Percentiles rank a stretch among this genome's conserved stretches.
Evolutionary conservation across 2,113 vertebrate species (phyloP).

Genomic region (Carassius gibelio): DNA sequence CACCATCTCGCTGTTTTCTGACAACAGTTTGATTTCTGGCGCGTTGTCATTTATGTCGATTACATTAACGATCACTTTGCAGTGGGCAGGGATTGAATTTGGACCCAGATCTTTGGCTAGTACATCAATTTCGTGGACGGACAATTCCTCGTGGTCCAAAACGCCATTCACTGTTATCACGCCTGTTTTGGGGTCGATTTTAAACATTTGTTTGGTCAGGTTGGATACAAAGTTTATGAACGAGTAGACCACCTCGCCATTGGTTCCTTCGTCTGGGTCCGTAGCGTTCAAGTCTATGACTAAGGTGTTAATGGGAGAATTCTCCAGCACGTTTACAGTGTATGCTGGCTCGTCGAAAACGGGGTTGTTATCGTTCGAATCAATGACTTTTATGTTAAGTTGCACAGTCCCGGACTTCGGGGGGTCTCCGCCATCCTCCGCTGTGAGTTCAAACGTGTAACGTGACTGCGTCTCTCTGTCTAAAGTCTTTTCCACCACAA

Average conservation of each 20-base stretch:
- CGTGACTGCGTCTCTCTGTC: conserved; percentile 94
- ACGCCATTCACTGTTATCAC: conserved; percentile 88
- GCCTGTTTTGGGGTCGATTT: conserved; percentile 92
- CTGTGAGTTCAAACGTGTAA: conserved; percentile 91
- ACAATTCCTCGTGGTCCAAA: conserved; percentile 90
- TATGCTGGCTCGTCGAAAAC: conserved; percentile 92
- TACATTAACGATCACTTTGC: conserved; percentile 94
- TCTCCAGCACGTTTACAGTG: conserved; percentile 89
- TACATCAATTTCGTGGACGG: conserved; percentile 92
- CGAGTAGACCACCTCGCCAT: conserved; percentile 93
- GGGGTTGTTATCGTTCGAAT: conserved; percentile 83
- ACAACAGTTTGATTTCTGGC: conserved; percentile 92
- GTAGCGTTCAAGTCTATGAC: conserved; percentile 94
- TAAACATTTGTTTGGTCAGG: conserved; percentile 89
- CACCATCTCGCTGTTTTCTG: conserved; percentile 94
- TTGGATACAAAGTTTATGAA: conserved; percentile 95
- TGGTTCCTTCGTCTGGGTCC: conserved; percentile 95
- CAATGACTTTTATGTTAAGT: conserved; percentile 93
- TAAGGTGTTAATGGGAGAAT: conserved; percentile 83
- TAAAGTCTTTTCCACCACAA: conserved; percentile 93
- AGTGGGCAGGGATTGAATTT: conserved; percentile 97
- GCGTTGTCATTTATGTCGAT: conserved; percentile 96
- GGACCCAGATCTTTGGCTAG: conserved; percentile 97
- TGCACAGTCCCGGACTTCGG: conserved; percentile 92
- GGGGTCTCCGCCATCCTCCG: conserved; percentile 92